A percentile compares a stretch with the other conserved stretches of the same genome.
phyloP scores from a whole-genome alignment of 2,888 invertebrate species.

The Magallana nippona region DNA sequence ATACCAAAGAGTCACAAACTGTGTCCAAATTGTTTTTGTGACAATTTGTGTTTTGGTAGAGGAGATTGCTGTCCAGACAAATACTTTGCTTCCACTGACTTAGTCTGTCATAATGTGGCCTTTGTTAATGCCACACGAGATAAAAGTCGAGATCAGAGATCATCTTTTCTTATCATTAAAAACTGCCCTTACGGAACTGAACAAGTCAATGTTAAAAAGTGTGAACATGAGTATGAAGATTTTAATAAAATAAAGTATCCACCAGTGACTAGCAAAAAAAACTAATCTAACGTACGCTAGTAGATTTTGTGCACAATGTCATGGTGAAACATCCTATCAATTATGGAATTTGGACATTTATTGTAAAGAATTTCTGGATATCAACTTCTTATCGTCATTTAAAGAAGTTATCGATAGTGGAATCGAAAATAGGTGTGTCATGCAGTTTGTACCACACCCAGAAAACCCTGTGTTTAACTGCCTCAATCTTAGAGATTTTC shows the following conservation, averaged over 20 bases:
- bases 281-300: neutral
- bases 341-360: neutral
- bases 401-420: conserved; percentile 15
- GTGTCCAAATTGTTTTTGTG: conserved; percentile 25
- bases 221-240: neutral
- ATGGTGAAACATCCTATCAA: neutral
- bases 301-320: conserved; percentile 6
- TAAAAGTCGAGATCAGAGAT: neutral
- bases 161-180: neutral
- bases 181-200: neutral
- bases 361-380: conserved; percentile 13
- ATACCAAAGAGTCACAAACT: neutral
- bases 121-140: neutral
- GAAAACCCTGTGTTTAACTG: neutral
- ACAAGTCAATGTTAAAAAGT: neutral
- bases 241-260: neutral
- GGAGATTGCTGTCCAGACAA: conserved; percentile 32
- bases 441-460: neutral
- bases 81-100: neutral
- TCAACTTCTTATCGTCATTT: conserved; percentile 18
- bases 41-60: neutral
- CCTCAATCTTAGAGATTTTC: neutral
- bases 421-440: neutral
- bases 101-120: neutral
- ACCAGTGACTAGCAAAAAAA: conserved; percentile 11